Evolutionary conservation across 1,140 invertebrate species (phyloP).

Genomic region (Yoshiicerus persimilis): DNA sequence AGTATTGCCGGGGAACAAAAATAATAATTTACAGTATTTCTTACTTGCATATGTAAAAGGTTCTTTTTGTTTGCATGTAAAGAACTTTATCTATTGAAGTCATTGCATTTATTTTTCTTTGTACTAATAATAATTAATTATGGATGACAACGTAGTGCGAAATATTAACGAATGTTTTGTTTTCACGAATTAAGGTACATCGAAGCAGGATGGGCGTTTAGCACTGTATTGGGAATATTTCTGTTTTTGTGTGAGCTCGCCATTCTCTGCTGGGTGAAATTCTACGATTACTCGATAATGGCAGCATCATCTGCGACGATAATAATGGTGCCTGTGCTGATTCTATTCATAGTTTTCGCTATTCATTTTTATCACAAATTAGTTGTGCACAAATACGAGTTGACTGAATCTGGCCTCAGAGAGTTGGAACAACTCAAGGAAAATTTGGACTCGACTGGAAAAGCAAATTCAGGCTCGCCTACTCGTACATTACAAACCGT

Average conservation of each 20-base stretch:
- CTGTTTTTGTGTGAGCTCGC: conserved; percentile 76
- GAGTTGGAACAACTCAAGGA: conserved; percentile 55
- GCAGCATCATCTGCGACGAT: conserved; percentile 80
- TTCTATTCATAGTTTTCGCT: conserved; percentile 84
- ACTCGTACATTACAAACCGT: not conserved
- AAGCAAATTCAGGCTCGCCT: not conserved
- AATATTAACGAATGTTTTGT: not conserved
- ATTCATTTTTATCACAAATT: conserved; percentile 86
- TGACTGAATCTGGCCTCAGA: conserved; percentile 53
- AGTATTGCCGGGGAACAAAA: too few species aligned
- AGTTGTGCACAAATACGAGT: conserved; percentile 77
- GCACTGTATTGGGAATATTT: conserved; percentile 87
- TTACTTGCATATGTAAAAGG: too few species aligned
- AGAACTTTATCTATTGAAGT: too few species aligned
- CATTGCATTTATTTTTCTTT: not conserved
- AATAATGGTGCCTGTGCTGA: conserved; percentile 83
- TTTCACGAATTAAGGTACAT: conserved; percentile 66
- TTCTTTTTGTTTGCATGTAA: too few species aligned
- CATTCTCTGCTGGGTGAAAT: conserved; percentile 87
- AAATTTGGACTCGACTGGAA: conserved; percentile 45
- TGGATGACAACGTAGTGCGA: not conserved
- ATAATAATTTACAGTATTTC: too few species aligned
- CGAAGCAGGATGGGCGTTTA: conserved; percentile 90
- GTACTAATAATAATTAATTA: not conserved
- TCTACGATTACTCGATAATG: conserved; percentile 75